Conservation (phyloP, 2,797 vertebrate species). For the Tinamus major region DNA sequence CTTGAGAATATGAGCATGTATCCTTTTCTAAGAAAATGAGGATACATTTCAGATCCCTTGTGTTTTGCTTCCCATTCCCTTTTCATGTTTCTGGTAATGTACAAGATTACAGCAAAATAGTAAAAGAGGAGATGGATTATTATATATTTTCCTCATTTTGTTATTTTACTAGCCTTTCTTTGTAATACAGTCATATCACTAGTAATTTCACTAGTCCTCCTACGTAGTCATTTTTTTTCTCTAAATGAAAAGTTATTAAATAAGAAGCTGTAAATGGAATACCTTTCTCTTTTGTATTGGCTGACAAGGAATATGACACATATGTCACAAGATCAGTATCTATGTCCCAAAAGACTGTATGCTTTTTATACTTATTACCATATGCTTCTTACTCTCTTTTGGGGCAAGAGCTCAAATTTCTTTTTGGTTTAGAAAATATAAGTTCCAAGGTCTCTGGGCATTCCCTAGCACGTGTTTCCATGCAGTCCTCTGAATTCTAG, state of each 20-base stretch:
- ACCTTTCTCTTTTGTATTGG: not conserved
- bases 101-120: not conserved
- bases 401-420: not conserved
- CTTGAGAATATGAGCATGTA: not conserved
- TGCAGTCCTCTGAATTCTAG: too few relatives aligned
- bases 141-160: not conserved
- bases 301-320: not conserved
- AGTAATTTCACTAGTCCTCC: not conserved
- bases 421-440: not conserved
- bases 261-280: not conserved
- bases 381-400: not conserved
- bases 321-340: not conserved
- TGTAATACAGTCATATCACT: not conserved
- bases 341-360: not conserved
- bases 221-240: not conserved
- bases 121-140: not conserved
- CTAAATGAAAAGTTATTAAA: not conserved
- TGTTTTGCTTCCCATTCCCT: not conserved
- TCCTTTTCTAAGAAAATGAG: not conserved
- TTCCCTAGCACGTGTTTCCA: too few relatives aligned
- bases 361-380: too few relatives aligned
- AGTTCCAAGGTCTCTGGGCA: not conserved
- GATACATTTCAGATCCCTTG: not conserved
- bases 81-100: not conserved
- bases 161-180: not conserved